Evolutionary conservation across 1,140 invertebrate species (phyloP).

Genomic region (Drosophila mojavensis): DNA sequence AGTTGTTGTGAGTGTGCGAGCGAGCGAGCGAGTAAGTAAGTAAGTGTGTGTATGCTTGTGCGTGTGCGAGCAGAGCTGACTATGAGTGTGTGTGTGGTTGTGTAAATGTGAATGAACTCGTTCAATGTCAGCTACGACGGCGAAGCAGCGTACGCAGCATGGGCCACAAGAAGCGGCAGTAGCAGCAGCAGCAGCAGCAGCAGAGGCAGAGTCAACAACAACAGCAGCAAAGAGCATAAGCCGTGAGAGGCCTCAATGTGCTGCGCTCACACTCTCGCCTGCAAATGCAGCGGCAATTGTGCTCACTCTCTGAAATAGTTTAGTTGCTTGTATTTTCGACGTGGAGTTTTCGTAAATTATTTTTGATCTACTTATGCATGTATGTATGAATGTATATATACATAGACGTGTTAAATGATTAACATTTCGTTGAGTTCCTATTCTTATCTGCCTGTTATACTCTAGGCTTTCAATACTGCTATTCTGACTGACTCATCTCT

Average conservation of each 20-base stretch:
- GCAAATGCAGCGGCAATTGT: conserved; percentile 22
- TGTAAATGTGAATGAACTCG: conserved; percentile 84
- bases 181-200: conserved; percentile 14
- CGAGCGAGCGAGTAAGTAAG: conserved; percentile 40
- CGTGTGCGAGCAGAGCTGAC: conserved; percentile 26
- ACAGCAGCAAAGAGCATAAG: conserved; percentile 48
- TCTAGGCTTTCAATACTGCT: neutral
- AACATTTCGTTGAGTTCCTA: neutral
- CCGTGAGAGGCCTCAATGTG: conserved; percentile 21
- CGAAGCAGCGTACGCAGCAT: conserved; percentile 69
- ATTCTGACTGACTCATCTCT: conserved; percentile 7
- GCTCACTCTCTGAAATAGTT: conserved; percentile 8
- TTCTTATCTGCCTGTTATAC: neutral
- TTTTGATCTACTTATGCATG: conserved; percentile 8
- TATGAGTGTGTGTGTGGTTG: conserved; percentile 20
- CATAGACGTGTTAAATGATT: conserved; percentile 2
- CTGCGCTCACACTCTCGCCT: conserved; percentile 27
- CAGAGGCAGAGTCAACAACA: conserved; percentile 6
- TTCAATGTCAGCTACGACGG: conserved; percentile 79
- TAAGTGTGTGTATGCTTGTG: conserved; percentile 20
- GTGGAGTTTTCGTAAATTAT: conserved; percentile 2
- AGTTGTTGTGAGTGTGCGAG: conserved; percentile 26
- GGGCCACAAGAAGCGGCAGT: conserved; percentile 50
- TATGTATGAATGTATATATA: neutral
- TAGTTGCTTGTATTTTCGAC: conserved; percentile 1